These are phyloP conservation scores for Liposcelis brunnea DNA, from an alignment of 2,888 invertebrate species.

Conservation along the genomic window DNA sequence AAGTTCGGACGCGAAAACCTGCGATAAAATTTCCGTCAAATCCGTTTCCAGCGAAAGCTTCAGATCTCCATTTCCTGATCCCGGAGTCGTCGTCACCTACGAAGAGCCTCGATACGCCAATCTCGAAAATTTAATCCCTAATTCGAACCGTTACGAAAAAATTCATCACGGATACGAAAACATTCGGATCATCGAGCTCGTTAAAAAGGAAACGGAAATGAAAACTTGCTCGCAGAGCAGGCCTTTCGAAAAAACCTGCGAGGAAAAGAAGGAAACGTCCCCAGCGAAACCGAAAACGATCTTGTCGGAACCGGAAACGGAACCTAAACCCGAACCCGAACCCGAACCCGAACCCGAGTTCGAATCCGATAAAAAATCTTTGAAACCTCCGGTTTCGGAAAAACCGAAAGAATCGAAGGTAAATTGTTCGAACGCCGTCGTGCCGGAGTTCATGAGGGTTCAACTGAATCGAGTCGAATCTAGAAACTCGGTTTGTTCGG, in stretches of 20 bases:
- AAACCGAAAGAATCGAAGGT: conserved; percentile 6
- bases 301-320: conserved; percentile 8
- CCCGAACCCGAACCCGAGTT: conserved; percentile 3
- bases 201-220: not conserved
- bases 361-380: not conserved
- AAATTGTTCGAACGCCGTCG: too few species aligned
- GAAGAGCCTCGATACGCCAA: conserved; percentile 5
- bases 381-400: conserved; percentile 10
- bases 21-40: conserved; percentile 30
- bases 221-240: too few species aligned
- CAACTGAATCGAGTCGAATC: conserved; percentile 52
- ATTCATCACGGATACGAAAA: conserved; percentile 6
- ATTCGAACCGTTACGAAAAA: not conserved
- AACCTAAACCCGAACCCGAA: conserved; percentile 10
- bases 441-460: conserved; percentile 52
- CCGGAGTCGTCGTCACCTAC: conserved; percentile 1
- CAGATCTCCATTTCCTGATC: conserved; percentile 16
- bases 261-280: not conserved
- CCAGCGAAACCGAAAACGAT: conserved; percentile 13
- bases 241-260: too few species aligned
- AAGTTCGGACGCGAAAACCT: conserved; percentile 35
- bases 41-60: conserved; percentile 35
- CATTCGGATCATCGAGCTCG: conserved; percentile 1
- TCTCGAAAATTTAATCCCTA: not conserved
- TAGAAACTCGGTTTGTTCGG: conserved; percentile 41